Percentiles rank a stretch among this genome's conserved stretches.
phyloP scores from a whole-genome alignment of 2,888 invertebrate genomes.

The Dinocampus coccinellae region DNA sequence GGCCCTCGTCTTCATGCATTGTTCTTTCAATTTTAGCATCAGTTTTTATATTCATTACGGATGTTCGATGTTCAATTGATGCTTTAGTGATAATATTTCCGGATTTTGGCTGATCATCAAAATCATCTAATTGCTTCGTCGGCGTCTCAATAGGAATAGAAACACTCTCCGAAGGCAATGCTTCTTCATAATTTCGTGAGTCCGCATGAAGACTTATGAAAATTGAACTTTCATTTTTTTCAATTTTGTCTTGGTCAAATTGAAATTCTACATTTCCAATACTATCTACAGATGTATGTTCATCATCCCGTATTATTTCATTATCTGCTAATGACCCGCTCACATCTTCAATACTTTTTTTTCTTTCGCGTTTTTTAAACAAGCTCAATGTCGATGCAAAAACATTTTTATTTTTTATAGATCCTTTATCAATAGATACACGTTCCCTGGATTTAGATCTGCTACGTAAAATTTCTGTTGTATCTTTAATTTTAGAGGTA shows the following conservation, averaged over 20 bases:
- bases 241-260: conserved; percentile 55
- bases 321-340: conserved; percentile 42
- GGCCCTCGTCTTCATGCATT: conserved; percentile 42
- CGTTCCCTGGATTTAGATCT: conserved; percentile 67
- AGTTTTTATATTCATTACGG: conserved; percentile 47
- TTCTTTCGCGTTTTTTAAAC: conserved; percentile 64
- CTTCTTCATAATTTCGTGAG: conserved; percentile 59
- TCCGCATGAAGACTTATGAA: conserved; percentile 57
- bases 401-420: conserved; percentile 65
- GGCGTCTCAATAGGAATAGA: conserved; percentile 63
- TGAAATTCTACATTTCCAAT: conserved; percentile 61
- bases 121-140: conserved; percentile 62
- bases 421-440: conserved; percentile 54
- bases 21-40: conserved; percentile 54
- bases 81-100: conserved; percentile 62
- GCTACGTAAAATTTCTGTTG: conserved; percentile 66
- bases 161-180: conserved; percentile 64
- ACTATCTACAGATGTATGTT: conserved; percentile 55
- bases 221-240: conserved; percentile 48
- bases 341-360: conserved; percentile 61
- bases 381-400: conserved; percentile 67
- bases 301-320: conserved; percentile 33
- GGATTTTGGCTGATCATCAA: conserved; percentile 55
- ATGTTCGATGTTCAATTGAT: conserved; percentile 62
- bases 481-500: conserved; percentile 66